Percentiles rank a stretch among this genome's conserved stretches.
Evolutionary conservation across 2,797 vertebrate genomes (phyloP).

Genomic region (Peromyscus nudipes): DNA sequence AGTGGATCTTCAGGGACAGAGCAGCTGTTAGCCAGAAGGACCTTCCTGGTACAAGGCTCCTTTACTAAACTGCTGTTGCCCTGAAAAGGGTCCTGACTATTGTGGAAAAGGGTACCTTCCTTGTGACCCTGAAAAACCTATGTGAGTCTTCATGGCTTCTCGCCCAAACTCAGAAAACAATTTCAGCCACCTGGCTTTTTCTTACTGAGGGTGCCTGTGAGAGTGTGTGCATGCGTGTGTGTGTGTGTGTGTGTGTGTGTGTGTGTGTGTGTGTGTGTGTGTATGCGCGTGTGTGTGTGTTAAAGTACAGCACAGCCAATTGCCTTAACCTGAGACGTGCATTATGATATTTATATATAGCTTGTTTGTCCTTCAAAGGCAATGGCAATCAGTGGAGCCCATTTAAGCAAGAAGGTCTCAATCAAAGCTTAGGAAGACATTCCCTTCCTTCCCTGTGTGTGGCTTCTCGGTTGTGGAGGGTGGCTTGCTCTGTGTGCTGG

Average conservation of each 20-base stretch:
- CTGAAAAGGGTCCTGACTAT: neutral
- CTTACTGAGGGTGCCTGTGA: neutral
- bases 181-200: neutral
- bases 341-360: neutral
- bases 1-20: neutral
- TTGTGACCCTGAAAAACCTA: neutral
- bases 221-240: neutral
- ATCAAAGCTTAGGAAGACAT: neutral
- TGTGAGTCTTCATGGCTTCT: neutral
- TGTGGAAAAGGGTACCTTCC: neutral
- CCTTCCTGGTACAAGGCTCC: neutral
- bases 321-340: neutral
- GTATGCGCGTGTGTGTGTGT: neutral
- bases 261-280: neutral
- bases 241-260: neutral
- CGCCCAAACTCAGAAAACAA: neutral
- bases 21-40: neutral
- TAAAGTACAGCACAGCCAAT: neutral
- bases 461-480: neutral
- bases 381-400: fast-evolving
- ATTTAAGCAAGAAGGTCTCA: neutral
- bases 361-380: neutral
- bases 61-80: neutral
- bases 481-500: neutral
- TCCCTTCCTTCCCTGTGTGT: neutral